Evolutionary conservation across 2,888 invertebrate species (phyloP).

Genomic region (Tortrix viridana): DNA sequence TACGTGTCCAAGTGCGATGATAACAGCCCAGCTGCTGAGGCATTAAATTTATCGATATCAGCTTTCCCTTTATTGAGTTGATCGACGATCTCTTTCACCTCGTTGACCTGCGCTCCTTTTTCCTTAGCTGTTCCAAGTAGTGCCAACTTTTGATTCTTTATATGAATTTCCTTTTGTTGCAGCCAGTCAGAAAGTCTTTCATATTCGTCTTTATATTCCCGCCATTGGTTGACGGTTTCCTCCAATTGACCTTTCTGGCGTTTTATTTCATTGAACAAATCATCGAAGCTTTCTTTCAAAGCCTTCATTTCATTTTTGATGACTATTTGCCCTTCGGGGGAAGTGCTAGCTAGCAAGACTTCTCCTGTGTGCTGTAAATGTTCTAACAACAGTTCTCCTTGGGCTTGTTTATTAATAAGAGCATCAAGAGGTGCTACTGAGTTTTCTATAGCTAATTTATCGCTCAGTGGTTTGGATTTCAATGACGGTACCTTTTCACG

Average conservation of each 20-base stretch:
- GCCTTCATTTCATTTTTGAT: slow-evolving; percentile 94
- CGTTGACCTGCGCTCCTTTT: slow-evolving; percentile 92
- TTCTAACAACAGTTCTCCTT: slow-evolving; percentile 94
- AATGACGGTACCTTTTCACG: slow-evolving; percentile 95
- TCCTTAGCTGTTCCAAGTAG: slow-evolving; percentile 91
- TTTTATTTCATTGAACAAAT: slow-evolving; percentile 92
- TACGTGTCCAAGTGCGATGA: slow-evolving; percentile 94
- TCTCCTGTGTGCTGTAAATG: slow-evolving; percentile 94
- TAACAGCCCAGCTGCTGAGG: slow-evolving; percentile 89
- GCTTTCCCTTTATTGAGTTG: slow-evolving; percentile 90
- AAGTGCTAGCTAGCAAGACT: slow-evolving; percentile 93
- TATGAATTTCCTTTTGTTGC: slow-evolving; percentile 95
- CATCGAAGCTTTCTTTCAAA: slow-evolving; percentile 92
- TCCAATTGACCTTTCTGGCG: slow-evolving; percentile 93
- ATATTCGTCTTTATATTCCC: slow-evolving; percentile 96
- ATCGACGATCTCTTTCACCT: slow-evolving; percentile 90
- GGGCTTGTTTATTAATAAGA: slow-evolving; percentile 94
- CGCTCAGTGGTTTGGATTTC: slow-evolving; percentile 92
- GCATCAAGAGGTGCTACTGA: slow-evolving; percentile 94
- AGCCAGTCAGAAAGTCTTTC: slow-evolving; percentile 96
- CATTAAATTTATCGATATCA: slow-evolving; percentile 93
- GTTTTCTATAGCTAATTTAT: slow-evolving; percentile 94
- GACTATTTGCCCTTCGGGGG: slow-evolving; percentile 89
- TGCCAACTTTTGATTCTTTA: slow-evolving; percentile 95
- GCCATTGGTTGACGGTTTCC: slow-evolving; percentile 92